phyloP scores from a whole-genome alignment of 1,140 invertebrate genomes.

The Augochlora pura region DNA sequence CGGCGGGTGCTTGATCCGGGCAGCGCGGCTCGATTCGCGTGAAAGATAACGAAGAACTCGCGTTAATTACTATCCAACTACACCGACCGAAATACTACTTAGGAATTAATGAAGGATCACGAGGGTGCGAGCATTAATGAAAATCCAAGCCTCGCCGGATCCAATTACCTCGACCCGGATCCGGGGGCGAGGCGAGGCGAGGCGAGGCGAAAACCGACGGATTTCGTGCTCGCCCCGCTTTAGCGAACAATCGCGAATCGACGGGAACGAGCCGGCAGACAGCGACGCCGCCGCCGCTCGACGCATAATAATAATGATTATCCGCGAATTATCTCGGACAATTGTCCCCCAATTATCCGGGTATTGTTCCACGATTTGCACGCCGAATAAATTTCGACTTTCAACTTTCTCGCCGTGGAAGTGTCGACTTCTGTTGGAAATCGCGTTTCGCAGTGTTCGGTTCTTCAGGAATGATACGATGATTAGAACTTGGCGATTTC shows the following conservation, averaged over 20 bases:
- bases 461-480: too few relatives aligned
- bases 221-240: not conserved
- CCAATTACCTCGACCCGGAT: constrained; percentile 17
- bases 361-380: not conserved
- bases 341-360: not conserved
- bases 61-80: constrained; percentile 2
- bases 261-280: not conserved
- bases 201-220: not conserved
- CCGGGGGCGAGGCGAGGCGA: not conserved
- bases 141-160: constrained; percentile 1
- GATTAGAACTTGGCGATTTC: too few relatives aligned
- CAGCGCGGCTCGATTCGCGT: not conserved
- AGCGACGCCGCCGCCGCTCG: not conserved
- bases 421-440: too few relatives aligned
- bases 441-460: too few relatives aligned
- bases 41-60: constrained; percentile 3
- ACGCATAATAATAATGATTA: not conserved
- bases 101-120: not conserved
- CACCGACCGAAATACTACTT: not conserved
- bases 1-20: not conserved
- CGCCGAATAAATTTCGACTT: not conserved
- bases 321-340: not conserved
- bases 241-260: not conserved
- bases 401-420: too few relatives aligned
- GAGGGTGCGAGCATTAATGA: not conserved